Evolutionary conservation across 2,888 invertebrate species (phyloP).

Genomic region (Scaptomyza flava): DNA sequence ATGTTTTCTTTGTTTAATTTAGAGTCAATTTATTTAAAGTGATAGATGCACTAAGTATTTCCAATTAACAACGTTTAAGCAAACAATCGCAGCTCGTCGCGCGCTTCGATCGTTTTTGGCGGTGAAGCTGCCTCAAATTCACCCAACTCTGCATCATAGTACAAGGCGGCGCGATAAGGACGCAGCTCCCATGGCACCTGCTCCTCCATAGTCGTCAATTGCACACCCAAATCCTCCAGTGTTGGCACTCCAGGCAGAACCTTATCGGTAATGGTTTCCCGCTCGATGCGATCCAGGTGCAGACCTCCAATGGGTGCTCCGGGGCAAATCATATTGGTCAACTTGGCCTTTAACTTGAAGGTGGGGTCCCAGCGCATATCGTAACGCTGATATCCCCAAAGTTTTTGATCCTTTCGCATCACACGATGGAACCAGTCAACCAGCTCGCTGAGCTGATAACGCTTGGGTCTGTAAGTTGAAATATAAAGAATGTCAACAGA

Average conservation of each 20-base stretch:
- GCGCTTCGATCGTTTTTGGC: constrained; percentile 83
- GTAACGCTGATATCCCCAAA: constrained; percentile 89
- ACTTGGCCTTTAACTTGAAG: constrained; percentile 88
- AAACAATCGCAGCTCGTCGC: constrained; percentile 76
- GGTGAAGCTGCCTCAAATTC: constrained; percentile 89
- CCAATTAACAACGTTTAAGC: constrained; percentile 65
- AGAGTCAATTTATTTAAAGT: constrained; percentile 54
- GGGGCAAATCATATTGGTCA: constrained; percentile 87
- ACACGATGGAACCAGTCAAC: constrained; percentile 93
- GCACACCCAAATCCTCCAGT: constrained; percentile 94
- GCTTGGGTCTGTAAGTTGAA: constrained; percentile 87
- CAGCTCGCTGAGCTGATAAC: constrained; percentile 91
- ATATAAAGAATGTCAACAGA: neutral
- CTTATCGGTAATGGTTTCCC: constrained; percentile 92
- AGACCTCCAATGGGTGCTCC: constrained; percentile 89
- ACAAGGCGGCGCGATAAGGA: constrained; percentile 88
- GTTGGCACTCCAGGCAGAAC: constrained; percentile 88
- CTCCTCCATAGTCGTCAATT: constrained; percentile 90
- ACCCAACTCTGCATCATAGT: constrained; percentile 90
- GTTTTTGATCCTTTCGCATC: constrained; percentile 88
- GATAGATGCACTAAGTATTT: constrained; percentile 53
- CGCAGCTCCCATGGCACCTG: constrained; percentile 92
- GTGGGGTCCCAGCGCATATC: constrained; percentile 90
- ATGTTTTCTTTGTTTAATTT: constrained; percentile 27
- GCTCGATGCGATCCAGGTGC: constrained; percentile 92